These are phyloP conservation scores for Drosophila arizonae DNA, from an alignment of 1,140 invertebrate species.

Conservation along the genomic window DNA sequence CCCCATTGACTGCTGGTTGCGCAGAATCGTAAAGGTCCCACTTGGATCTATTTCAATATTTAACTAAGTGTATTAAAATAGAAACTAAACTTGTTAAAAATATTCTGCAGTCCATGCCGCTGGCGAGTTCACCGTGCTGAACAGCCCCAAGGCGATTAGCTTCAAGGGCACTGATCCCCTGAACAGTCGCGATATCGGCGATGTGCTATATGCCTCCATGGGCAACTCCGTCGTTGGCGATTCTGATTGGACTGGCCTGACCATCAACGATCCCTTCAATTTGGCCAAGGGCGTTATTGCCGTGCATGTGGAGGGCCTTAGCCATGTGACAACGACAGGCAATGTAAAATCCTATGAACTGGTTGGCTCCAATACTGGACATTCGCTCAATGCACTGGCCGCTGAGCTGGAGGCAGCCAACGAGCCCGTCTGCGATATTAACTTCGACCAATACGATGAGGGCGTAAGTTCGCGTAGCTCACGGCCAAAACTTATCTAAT, in stretches of 20 bases:
- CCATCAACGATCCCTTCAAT: slow-evolving; percentile 88
- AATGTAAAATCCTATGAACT: slow-evolving; percentile 71
- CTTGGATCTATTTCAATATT: not conserved
- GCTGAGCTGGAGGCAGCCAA: slow-evolving; percentile 66
- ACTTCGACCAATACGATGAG: slow-evolving; percentile 86
- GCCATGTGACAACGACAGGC: slow-evolving; percentile 83
- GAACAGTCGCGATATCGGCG: slow-evolving; percentile 86
- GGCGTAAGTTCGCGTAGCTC: slow-evolving; percentile 83
- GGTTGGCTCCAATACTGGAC: slow-evolving; percentile 48
- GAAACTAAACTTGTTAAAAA: not conserved
- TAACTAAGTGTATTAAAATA: not conserved
- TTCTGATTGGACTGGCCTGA: slow-evolving; percentile 88
- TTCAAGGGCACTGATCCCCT: slow-evolving; percentile 86
- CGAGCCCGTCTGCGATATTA: slow-evolving; percentile 84
- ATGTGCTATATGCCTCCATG: slow-evolving; percentile 88
- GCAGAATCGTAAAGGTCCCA: slow-evolving; percentile 50
- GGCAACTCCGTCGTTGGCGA: slow-evolving; percentile 87
- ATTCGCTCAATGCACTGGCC: slow-evolving; percentile 56
- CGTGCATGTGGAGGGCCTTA: slow-evolving; percentile 88
- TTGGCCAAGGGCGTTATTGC: slow-evolving; percentile 90
- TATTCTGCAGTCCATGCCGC: slow-evolving; percentile 84
- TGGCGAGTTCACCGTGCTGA: slow-evolving; percentile 88
- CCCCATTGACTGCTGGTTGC: slow-evolving; percentile 22
- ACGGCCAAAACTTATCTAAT: not conserved
- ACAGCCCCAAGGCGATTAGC: slow-evolving; percentile 86